These are phyloP conservation scores for Apodemia zela DNA, from an alignment of 2,888 invertebrate genomes.

Conservation along the genomic window DNA sequence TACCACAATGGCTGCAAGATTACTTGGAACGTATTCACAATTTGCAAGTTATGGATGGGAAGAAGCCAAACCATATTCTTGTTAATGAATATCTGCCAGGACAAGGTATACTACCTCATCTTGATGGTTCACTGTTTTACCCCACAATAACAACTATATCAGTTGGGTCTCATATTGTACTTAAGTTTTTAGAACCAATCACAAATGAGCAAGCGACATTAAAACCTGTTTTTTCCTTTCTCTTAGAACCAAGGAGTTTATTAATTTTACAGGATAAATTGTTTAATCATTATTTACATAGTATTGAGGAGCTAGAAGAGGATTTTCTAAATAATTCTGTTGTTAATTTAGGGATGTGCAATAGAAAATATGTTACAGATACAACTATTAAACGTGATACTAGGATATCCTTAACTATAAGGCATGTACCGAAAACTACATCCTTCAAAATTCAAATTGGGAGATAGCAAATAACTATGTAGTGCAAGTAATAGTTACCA, in stretches of 20 bases:
- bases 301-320: conserved; percentile 85
- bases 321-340: conserved; percentile 83
- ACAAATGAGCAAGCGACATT: conserved; percentile 50
- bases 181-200: conserved; percentile 87
- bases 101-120: conserved; percentile 98
- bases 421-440: conserved; percentile 94
- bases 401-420: conserved; percentile 93
- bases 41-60: conserved; percentile 85
- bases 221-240: conserved; percentile 83
- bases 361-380: conserved; percentile 73
- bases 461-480: conserved; percentile 39
- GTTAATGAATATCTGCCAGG: conserved; percentile 96
- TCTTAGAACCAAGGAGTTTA: conserved; percentile 93
- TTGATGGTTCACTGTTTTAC: conserved; percentile 96
- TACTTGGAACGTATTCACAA: conserved; percentile 86
- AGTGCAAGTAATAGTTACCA: no score
- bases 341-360: conserved; percentile 84
- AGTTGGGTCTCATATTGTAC: conserved; percentile 93
- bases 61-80: conserved; percentile 93
- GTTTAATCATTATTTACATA: conserved; percentile 92
- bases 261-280: conserved; percentile 90
- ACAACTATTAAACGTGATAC: conserved; percentile 82
- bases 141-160: conserved; percentile 96
- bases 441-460: conserved; percentile 85
- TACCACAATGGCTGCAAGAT: conserved; percentile 91